Conservation (phyloP, 1,140 invertebrate genomes). For the Ceratosolen fusciceps region DNA sequence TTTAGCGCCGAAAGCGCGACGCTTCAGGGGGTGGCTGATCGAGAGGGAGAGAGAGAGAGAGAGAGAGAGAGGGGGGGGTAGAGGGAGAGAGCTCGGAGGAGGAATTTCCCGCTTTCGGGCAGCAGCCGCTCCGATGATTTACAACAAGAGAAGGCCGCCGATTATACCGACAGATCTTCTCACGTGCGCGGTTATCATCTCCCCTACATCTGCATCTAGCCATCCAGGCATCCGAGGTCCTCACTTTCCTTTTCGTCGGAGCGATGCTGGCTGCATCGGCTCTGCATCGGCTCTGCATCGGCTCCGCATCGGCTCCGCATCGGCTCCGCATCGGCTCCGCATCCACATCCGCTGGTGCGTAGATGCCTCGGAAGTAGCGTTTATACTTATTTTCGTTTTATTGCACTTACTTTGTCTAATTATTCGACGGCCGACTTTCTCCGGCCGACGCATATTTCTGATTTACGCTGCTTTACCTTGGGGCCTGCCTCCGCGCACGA, state of each 20-base stretch:
- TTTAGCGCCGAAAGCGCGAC: background rate
- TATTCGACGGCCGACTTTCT: slow-evolving; percentile 46
- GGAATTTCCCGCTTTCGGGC: background rate
- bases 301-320: no score
- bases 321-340: no score
- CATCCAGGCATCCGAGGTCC: background rate
- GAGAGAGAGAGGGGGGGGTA: slow-evolving; percentile 29
- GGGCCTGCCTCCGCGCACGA: no score
- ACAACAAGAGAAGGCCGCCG: slow-evolving; percentile 53
- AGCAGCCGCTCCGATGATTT: slow-evolving; percentile 10
- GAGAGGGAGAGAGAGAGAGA: background rate
- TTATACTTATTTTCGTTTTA: slow-evolving; percentile 36
- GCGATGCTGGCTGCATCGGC: no score
- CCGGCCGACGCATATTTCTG: slow-evolving; percentile 33
- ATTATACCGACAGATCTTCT: slow-evolving; percentile 39
- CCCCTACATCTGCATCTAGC: background rate
- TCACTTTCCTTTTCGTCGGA: slow-evolving; percentile 43
- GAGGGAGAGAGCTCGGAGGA: background rate
- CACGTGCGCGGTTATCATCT: slow-evolving; percentile 11
- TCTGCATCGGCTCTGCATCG: no score
- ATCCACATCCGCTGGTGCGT: slow-evolving; percentile 35
- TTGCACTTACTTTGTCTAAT: slow-evolving; percentile 41
- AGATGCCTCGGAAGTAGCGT: slow-evolving; percentile 41
- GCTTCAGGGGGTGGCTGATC: no score
- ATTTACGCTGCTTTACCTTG: slow-evolving; percentile 32